These are phyloP conservation scores for Drosophila rhopaloa DNA, from an alignment of 1,140 invertebrate genomes.

Conservation along the genomic window DNA sequence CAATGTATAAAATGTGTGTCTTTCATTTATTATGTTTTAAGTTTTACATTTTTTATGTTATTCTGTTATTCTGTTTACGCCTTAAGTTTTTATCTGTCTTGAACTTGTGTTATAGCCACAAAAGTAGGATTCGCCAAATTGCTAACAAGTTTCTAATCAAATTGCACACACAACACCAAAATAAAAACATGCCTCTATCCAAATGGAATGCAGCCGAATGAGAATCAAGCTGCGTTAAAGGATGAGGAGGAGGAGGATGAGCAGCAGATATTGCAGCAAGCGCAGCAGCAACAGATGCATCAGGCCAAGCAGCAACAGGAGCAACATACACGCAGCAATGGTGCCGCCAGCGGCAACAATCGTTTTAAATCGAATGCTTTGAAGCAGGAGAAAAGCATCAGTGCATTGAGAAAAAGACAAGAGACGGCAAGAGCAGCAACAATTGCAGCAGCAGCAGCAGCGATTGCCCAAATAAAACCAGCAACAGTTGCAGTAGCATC, in stretches of 20 bases:
- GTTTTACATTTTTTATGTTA: conserved; percentile 11
- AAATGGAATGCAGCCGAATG: conserved; percentile 68
- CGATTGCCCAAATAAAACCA: conserved; percentile 10
- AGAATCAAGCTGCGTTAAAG: conserved; percentile 12
- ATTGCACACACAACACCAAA: conserved; percentile 14
- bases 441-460: conserved; percentile 36
- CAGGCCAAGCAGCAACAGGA: conserved; percentile 12
- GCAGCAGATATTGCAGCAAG: conserved; percentile 10
- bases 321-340: conserved; percentile 34
- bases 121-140: conserved; percentile 32
- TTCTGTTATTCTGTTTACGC: conserved; percentile 7
- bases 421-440: conserved; percentile 1
- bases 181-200: conserved; percentile 16
- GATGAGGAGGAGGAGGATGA: conserved; percentile 10
- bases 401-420: conserved; percentile 4
- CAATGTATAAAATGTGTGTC: neutral
- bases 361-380: conserved; percentile 49
- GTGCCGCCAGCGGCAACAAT: conserved; percentile 31
- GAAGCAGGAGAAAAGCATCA: conserved; percentile 30
- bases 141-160: conserved; percentile 61
- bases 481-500: conserved; percentile 10
- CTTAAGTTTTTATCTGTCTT: conserved; percentile 17
- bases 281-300: conserved; percentile 3
- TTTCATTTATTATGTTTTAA: conserved; percentile 15
- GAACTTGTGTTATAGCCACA: conserved; percentile 39